Base-by-base conservation (phyloP, 2,797 vertebrate genomes). In the Crotalus adamanteus region DNA sequence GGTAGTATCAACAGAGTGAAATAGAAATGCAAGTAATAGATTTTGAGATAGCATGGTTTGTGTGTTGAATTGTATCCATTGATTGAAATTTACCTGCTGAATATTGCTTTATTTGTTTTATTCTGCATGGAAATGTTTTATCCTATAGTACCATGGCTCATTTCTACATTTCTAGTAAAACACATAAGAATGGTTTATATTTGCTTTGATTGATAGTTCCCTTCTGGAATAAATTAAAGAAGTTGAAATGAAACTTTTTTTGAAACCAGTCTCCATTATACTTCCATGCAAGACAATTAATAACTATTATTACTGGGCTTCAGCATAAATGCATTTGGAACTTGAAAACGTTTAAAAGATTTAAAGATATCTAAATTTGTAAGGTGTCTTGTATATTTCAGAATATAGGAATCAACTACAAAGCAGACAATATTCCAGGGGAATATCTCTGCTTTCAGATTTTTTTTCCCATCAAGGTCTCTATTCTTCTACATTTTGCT, bases 351-450 rank as follows among this genome's bases (percentile, higher is more conserved):
- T 94, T 95, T 94, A 95, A 87, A 87, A 94, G 56, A 88, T 69
- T 93, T 95, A 93, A 93, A 88, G 28, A 37, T 88, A 91, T 96
- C 96, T 96, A 95, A 94, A 94, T 90, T 96, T 96, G 95, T 94
- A 94, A 90, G 69, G 91, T 37, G n/a, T 93, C 65, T 92, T 96
- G 86, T 57, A 65, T 94, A 94, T 96, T 97, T 95, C 65, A 92
- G 92, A 93, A 57, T 56, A 16, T 51, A 90, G 90, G 53, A 53
- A 63, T 89, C 90, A 94, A 93, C 91, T 88, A 63, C 94, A 93
- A 93, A 93, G 91, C 93, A 94, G 55, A 0, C 78, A 0, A 8
- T 37, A 37, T 37, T 55, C 57, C 53, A 31, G 85, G 93, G 26
- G 31, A 37, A 94, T 95, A 78, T 93, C 85, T 92, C 89, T 37